phyloP scores from a whole-genome alignment of 2,113 vertebrate species.

The Ailurus styani region DNA sequence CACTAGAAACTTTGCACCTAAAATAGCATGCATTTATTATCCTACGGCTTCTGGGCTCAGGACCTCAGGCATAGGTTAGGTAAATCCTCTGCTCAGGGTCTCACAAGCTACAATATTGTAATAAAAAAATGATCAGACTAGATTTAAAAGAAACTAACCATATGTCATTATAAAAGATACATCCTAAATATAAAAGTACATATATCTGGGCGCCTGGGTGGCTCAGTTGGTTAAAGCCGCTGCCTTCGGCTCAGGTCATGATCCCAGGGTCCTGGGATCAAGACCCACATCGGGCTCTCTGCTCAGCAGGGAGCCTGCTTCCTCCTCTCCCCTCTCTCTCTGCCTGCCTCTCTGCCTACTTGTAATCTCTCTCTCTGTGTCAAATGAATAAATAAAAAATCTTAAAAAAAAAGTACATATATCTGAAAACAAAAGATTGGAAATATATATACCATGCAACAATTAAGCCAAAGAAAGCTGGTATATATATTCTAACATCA shows the following conservation, averaged over 20 bases:
- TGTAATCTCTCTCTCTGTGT: too few species aligned
- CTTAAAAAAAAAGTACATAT: neutral
- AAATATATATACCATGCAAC: neutral
- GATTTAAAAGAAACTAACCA: neutral
- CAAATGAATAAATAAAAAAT: too few species aligned
- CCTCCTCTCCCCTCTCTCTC: too few species aligned
- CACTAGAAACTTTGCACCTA: neutral
- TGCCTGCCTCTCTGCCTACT: too few species aligned
- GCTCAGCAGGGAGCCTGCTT: too few species aligned
- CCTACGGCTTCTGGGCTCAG: neutral
- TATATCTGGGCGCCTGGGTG: too few species aligned
- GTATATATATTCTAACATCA: neutral
- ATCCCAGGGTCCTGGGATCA: too few species aligned
- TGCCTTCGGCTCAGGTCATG: too few species aligned
- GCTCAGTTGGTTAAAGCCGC: too few species aligned
- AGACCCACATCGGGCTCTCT: too few species aligned
- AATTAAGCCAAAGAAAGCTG: neutral
- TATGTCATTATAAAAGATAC: neutral
- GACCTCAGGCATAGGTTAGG: too few species aligned
- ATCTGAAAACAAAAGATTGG: neutral
- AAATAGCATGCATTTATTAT: too few species aligned
- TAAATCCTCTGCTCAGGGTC: neutral
- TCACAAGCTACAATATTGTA: neutral
- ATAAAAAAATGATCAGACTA: neutral
- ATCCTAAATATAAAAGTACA: neutral